Conservation (phyloP, 1,140 invertebrate genomes). For the Sitobion miscanthi region DNA sequence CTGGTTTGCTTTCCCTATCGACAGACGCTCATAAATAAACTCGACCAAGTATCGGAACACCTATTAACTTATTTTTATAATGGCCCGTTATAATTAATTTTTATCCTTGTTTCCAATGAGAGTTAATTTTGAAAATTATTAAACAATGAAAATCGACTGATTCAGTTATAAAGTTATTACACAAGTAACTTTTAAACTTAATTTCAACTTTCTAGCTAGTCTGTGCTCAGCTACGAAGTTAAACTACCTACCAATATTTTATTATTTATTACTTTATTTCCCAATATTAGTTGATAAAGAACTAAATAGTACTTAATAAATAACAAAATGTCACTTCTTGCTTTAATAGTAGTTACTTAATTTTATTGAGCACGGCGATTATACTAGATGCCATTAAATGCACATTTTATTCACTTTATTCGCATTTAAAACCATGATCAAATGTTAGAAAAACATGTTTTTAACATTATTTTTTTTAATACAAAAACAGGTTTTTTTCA, state of each 20-base stretch:
- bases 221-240: neutral
- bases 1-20: neutral
- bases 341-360: neutral
- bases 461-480: neutral
- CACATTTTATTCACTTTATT: neutral
- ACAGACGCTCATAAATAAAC: neutral
- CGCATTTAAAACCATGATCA: neutral
- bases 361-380: neutral
- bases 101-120: neutral
- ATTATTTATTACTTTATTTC: conserved; percentile 13
- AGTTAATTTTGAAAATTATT: conserved; percentile 2
- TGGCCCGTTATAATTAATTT: neutral
- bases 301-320: neutral
- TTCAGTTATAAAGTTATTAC: conserved; percentile 10
- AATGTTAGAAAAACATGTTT: neutral
- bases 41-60: neutral
- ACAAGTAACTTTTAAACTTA: neutral
- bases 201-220: neutral
- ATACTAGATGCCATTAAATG: neutral
- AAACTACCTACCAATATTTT: neutral
- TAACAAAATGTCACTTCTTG: neutral
- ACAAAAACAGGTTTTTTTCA: neutral
- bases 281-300: neutral
- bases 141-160: neutral
- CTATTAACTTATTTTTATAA: conserved; percentile 6